Conservation (phyloP, 2,113 vertebrate species). For the Callipepla californica region DNA sequence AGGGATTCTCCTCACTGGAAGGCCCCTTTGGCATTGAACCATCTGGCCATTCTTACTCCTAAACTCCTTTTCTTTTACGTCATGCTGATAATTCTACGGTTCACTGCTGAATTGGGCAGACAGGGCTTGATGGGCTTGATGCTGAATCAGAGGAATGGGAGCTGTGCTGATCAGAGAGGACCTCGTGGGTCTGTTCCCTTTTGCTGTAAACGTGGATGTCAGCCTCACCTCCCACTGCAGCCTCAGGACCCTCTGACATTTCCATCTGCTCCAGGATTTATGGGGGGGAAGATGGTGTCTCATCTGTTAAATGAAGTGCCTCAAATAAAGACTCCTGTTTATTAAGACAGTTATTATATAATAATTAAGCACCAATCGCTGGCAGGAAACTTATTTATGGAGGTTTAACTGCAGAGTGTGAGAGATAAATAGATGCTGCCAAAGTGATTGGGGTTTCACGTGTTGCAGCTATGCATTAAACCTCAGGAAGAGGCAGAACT, state of each 20-base stretch:
- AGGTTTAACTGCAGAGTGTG: conserved; percentile 1
- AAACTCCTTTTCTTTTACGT: not conserved
- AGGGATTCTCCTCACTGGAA: not conserved
- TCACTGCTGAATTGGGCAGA: not conserved
- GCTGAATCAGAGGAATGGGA: not conserved
- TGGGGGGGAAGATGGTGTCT: not conserved
- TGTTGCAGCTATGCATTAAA: not conserved
- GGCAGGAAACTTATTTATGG: conserved; percentile 43
- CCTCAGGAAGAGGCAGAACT: not conserved
- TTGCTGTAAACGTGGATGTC: not conserved
- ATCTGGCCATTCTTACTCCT: not conserved
- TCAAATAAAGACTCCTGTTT: conserved; percentile 4
- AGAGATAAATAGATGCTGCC: conserved; percentile 16
- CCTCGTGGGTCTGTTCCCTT: not conserved
- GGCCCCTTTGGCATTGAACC: not conserved
- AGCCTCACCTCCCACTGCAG: not conserved
- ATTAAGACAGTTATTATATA: conserved; percentile 41
- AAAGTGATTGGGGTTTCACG: not conserved
- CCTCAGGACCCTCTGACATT: not conserved
- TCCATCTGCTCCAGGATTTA: not conserved
- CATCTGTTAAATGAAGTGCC: conserved; percentile 10
- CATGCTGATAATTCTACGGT: accelerated
- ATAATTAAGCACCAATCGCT: conserved; percentile 61
- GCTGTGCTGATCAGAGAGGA: not conserved
- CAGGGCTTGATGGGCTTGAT: not conserved